Evolutionary conservation across 2,888 invertebrate genomes (phyloP).

Genomic region (Brachylomia viminalis): DNA sequence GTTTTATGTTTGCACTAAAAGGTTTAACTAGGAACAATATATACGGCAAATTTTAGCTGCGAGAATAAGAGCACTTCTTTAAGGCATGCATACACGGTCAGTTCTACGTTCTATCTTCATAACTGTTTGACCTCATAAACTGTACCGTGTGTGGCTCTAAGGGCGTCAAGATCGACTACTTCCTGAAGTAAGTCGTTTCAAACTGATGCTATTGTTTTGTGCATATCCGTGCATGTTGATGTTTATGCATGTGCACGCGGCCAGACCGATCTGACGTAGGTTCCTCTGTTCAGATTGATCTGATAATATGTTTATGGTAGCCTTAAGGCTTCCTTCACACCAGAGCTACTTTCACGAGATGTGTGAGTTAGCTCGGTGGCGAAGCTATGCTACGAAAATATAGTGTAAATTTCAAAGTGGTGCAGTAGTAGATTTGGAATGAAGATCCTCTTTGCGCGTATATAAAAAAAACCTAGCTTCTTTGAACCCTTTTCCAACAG

Average conservation of each 20-base stretch:
- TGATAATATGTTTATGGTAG: no score
- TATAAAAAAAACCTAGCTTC: not conserved
- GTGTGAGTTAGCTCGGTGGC: not conserved
- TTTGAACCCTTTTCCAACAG: not conserved
- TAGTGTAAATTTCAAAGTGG: not conserved
- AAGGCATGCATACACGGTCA: not conserved
- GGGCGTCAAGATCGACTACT: not conserved
- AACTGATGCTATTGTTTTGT: not conserved
- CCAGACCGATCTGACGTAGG: not conserved
- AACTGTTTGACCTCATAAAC: not conserved
- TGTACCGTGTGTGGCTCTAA: not conserved
- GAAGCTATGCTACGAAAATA: not conserved
- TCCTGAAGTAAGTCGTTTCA: not conserved
- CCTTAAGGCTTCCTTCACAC: not conserved
- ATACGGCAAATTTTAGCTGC: not conserved
- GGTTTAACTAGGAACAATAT: constrained; percentile 23
- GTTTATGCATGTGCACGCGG: not conserved
- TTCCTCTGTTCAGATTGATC: not conserved
- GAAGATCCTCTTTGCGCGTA: not conserved
- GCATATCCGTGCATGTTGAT: not conserved
- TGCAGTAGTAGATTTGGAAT: no score
- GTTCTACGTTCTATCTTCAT: not conserved
- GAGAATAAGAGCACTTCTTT: not conserved
- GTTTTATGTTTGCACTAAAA: constrained; percentile 25
- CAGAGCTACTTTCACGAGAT: not conserved